These are phyloP conservation scores for Eupithecia exiguata DNA, from an alignment of 2,888 invertebrate genomes.

Conservation along the genomic window DNA sequence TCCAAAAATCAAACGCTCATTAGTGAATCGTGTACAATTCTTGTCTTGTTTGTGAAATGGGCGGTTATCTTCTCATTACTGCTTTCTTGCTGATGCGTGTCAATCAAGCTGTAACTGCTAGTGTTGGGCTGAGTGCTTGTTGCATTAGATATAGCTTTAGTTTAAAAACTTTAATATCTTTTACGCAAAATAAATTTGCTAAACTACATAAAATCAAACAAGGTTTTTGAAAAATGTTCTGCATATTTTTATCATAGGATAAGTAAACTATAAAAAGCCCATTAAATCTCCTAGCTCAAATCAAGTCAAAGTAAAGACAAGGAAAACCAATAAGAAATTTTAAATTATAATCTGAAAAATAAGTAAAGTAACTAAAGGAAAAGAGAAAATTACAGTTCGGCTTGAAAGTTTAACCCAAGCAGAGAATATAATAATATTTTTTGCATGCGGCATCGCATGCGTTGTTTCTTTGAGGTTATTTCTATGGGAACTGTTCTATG, in stretches of 20 bases:
- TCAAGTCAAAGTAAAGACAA: neutral
- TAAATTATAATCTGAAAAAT: neutral
- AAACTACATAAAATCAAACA: neutral
- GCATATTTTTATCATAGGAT: neutral
- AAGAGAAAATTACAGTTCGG: neutral
- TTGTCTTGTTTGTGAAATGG: slow-evolving; percentile 62
- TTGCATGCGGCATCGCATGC: no score
- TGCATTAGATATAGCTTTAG: slow-evolving; percentile 1
- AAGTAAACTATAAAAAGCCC: neutral
- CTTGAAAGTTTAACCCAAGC: slow-evolving; percentile 8
- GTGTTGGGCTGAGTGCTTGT: slow-evolving; percentile 11
- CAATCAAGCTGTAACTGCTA: slow-evolving; percentile 59
- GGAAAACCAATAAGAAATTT: neutral
- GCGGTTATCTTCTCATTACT: slow-evolving; percentile 74
- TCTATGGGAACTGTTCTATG: no score
- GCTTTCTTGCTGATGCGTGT: slow-evolving; percentile 69
- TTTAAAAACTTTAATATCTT: neutral
- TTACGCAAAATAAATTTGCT: neutral
- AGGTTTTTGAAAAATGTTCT: neutral
- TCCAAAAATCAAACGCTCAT: slow-evolving; percentile 50
- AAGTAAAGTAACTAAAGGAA: no score
- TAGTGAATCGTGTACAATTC: slow-evolving; percentile 59
- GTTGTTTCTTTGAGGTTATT: no score
- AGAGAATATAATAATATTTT: no score
- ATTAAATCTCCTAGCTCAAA: neutral